Evolutionary conservation across 30 jellyfish, hydroid and myxozoan genomes (phyloP), one percentile per base, ranked within the genome.

Genomic region (Cassiopea xamachana): DNA sequence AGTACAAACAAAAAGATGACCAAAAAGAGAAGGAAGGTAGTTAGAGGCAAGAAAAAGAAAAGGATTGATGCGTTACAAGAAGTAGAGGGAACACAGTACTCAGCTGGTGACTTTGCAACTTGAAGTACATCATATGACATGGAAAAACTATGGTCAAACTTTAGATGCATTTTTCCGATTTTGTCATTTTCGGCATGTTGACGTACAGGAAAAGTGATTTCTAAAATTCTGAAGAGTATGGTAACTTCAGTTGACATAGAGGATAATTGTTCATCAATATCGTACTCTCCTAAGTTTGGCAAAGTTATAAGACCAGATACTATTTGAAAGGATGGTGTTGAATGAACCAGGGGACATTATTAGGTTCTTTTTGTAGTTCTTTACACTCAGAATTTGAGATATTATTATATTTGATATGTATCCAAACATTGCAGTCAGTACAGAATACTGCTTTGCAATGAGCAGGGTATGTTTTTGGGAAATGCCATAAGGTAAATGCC

Each of bases 261-360:
- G 16, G 90, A 62, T 62, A 81, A 81, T 17, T 81, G 90, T 51
- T 60, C 83, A 68, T 82, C 91, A 82, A 82, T 82, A 82, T 82
- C 83, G 76, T 82, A 82, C 43, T 82, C 91, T 16, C 19, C 91
- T 61, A 82, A 82, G 59, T 82, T 82, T 15, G 91, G 91, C 83
- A 82, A 16, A 46, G 2, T 82, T 61, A 61, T 82, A 67, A 62
- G 91, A 60, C 50, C 50, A 16, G 84, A 82, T 16, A 83, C 70
- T 68, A 51, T 61, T 82, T 82, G 69, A 82, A 82, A 82, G 82
- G 82, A 61, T 60, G 91, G 91, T 27, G 73, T 16, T 69, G 70
- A 62, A 67, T 62, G 48, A 19, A 77, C 87, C 87, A 77, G 58
- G 75, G 74, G 77, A 50, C 48, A 27, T 77, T 76, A 77, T 77